Conservation (phyloP, 2,888 invertebrate species). For the Drosophila peninsularis region DNA sequence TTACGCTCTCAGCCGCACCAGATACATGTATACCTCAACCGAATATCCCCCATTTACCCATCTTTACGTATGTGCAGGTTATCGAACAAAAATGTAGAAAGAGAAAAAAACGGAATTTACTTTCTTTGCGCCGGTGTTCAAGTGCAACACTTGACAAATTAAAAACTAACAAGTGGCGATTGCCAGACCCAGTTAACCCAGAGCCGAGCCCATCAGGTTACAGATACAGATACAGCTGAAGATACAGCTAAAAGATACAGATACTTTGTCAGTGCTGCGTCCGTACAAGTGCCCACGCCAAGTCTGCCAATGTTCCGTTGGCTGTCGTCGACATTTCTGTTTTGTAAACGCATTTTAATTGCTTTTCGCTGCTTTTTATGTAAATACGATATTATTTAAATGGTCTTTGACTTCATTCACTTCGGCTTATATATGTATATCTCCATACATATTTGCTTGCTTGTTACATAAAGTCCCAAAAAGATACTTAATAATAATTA, state of each 20-base stretch:
- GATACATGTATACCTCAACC: no score
- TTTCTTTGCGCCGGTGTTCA: slow-evolving; percentile 60
- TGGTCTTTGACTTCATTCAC: slow-evolving; percentile 37
- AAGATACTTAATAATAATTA: slow-evolving; percentile 75
- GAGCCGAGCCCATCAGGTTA: slow-evolving; percentile 54
- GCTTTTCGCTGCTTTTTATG: slow-evolving; percentile 60
- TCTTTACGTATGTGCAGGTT: background rate
- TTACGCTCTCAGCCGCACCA: no score
- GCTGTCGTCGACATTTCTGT: slow-evolving; percentile 15
- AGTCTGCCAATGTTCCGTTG: slow-evolving; percentile 52
- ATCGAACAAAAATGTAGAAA: background rate
- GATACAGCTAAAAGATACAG: slow-evolving; percentile 27
- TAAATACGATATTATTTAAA: slow-evolving; percentile 77
- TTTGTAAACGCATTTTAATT: slow-evolving; percentile 71
- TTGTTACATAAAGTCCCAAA: slow-evolving; percentile 69
- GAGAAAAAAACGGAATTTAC: slow-evolving; percentile 63
- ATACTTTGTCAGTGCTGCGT: slow-evolving; percentile 36
- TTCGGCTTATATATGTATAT: slow-evolving; percentile 16
- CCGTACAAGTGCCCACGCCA: slow-evolving; percentile 47
- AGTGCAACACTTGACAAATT: slow-evolving; percentile 80
- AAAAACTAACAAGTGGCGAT: slow-evolving; percentile 71
- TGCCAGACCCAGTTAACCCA: slow-evolving; percentile 65
- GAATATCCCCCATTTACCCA: background rate
- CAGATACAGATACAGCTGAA: slow-evolving; percentile 45
- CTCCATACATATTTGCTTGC: slow-evolving; percentile 9